Evolutionary conservation across 2,797 vertebrate genomes (phyloP), one percentile per base, ranked within the genome.

Genomic region (Amphiprion clarkii): DNA sequence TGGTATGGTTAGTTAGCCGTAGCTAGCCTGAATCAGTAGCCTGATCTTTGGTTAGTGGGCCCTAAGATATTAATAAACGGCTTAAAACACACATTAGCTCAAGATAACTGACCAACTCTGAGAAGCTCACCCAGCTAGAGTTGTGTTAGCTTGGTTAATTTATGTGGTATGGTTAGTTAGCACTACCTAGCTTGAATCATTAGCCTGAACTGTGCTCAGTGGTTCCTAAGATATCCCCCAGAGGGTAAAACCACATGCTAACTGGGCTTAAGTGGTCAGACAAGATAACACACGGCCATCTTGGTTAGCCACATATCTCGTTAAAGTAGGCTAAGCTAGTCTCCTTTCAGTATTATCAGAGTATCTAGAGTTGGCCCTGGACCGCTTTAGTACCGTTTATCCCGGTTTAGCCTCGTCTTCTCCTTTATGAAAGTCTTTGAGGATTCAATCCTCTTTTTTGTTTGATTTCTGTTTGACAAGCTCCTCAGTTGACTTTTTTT

Each of bases 261-360:
- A 44, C 8, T n/a, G 2, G 11, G 21, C 59, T 36, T 64, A 40
- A 36, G 21, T 11, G 36, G 44, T 4, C 7, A 49, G 9, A 25
- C 7, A 31, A 33, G 16, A 1, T 16, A 33, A 31, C 46, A 57
- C 3, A 0, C 40, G 0, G 11, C 13, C 29, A 44, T 14, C 46
- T 36, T 36, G 13, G 11, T 51, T 52, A 54, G 16, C 19, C 27
- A 23, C 55, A 13, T 66, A n/a, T 58, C 31, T 21, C 1, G 8
- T 36, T 9, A 2, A 36, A 36, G 33, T 36, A 36, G 33, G 60
- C 60, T 60, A 40, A 49, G 53, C 66, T 71, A 39, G 56, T 16
- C 11, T 69, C 67, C 42, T 23, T 53, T 19, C 79, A 86, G 81
- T 86, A 81, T 84, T 87, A 76, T 58, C 19, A 1, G 2, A 14